Evolutionary conservation across 2,888 invertebrate species (phyloP).

Genomic region (Agonum fuliginosum): DNA sequence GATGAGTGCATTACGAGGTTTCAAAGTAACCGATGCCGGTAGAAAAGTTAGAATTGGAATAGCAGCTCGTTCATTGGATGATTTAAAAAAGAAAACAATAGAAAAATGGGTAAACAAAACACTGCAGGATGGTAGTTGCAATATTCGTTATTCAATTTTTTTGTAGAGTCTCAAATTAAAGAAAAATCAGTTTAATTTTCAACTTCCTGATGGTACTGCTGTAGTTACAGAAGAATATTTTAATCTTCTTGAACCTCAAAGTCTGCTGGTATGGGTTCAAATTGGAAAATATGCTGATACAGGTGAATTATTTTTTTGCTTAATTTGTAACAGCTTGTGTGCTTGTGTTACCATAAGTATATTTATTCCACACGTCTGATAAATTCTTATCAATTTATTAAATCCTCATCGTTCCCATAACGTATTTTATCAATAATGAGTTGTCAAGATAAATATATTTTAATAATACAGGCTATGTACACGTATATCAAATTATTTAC

Average conservation of each 20-base stretch:
- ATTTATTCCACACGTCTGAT: too few relatives aligned
- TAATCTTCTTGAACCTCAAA: slow-evolving; percentile 83
- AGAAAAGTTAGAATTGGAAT: slow-evolving; percentile 82
- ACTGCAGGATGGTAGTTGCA: background rate
- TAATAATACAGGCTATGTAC: too few relatives aligned
- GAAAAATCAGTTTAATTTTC: slow-evolving; percentile 68
- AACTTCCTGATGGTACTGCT: slow-evolving; percentile 79
- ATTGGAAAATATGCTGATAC: slow-evolving; percentile 71
- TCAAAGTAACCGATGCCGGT: slow-evolving; percentile 82
- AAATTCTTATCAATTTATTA: too few relatives aligned
- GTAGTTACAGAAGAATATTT: slow-evolving; percentile 87
- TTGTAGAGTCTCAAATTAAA: slow-evolving; percentile 69
- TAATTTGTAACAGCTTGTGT: background rate
- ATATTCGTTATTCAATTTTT: background rate
- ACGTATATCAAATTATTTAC: too few relatives aligned
- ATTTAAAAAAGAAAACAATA: slow-evolving; percentile 81
- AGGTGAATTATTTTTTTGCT: slow-evolving; percentile 46
- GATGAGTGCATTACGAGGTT: slow-evolving; percentile 78
- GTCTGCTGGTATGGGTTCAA: slow-evolving; percentile 78
- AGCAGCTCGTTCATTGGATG: slow-evolving; percentile 80
- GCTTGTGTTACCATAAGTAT: background rate
- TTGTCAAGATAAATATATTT: too few relatives aligned
- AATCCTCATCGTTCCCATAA: too few relatives aligned
- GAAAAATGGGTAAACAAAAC: slow-evolving; percentile 75
- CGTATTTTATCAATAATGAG: too few relatives aligned